Base-by-base conservation (phyloP, 2,113 vertebrate species). In the Prunella fulvescens region DNA sequence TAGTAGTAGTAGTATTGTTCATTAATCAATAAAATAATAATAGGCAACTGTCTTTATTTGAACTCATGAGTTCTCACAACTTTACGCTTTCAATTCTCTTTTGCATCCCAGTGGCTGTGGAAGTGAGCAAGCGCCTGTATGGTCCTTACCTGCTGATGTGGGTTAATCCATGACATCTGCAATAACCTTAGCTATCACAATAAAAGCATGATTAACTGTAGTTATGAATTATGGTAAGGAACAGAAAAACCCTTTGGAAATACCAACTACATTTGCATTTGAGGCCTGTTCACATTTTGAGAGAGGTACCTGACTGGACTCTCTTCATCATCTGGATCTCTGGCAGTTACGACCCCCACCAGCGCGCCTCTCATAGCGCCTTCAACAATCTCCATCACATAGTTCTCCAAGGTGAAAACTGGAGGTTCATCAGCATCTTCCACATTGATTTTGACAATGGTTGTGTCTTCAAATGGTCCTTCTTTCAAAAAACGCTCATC, bases 391-490 rank as follows among this genome's bases (percentile, higher is more conserved):
- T 99, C 98, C 98, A 99, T 99, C 33, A 98, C 29, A 18, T 99
- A 99, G 72, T 83, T 70, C 0, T 97, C 86, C 1, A 54, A 83
- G 10, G 96, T 93, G 90, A 99, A 99, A 79, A 98, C 94, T 5
- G 99, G 99, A n/a, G 99, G 98, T 72, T 99, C 99, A 42, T 99
- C 99, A 37, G 98, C 98, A 37, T 99, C 98, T 69, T 97, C 93
- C 87, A 99, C 99, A 7, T 96, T 96, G 42, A 99, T 96, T 97
- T 98, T 99, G 40, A 99, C 92, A n/a, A 97, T 96, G 2, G 99
- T 98, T 81, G 95, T 97, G 82, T 99, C 99, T 45, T 93, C 96
- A 90, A 98, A 98, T 19, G 97, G 93, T 1, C 97, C 98, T 82
- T 97, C 58, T 23, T 88, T 25, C 76, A 98, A 81, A 72, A 99